Evolutionary conservation across 2,888 invertebrate genomes (phyloP), one percentile per base, ranked within the genome.

Genomic region (Lissonota sp.): DNA sequence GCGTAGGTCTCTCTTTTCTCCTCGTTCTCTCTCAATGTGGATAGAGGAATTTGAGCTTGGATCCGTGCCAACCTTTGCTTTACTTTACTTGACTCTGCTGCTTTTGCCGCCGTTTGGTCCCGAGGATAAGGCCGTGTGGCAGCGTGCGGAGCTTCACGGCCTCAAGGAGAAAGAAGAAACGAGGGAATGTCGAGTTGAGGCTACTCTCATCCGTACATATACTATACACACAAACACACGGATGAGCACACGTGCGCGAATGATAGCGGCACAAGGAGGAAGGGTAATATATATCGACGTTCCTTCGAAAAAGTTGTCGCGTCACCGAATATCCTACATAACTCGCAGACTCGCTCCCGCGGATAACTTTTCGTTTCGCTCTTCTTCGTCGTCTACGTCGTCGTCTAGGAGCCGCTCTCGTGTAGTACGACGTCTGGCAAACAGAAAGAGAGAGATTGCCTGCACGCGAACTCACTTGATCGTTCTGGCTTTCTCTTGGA

Each of bases 241-340:
- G 7, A 44, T 44, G 10, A 14, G 46, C 63, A 72, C 55, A 6
- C 63, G 37, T 37, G 40, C 5, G 57, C 14, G 6, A 26, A 26
- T 26, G 26, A 26, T 26, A 26, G 26, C 26, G 26, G 26, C 51
- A 12, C 16, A 62, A 8, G 6, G 12, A 37, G 60, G 80, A 84
- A 85, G 84, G 86, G 86, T 88, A 87, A 89, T 89, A 89, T 90
- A 90, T 90, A 90, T 90, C 84, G 89, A 87, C 86, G 87, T 88
- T 84, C 85, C 53, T 75, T 84, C 82, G 88, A 91, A 91, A 91
- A 91, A 91, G 88, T 91, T 89, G 89, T 88, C 90, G 88, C 88
- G 87, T 89, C 90, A 89, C 88, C 85, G 84, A 88, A 88, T 87
- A 89, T 88, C 86, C 86, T 84, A 79, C 88, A 83, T 89, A 88